phyloP scores from a whole-genome alignment of 2,888 invertebrate species.

The Tipula helvola region DNA sequence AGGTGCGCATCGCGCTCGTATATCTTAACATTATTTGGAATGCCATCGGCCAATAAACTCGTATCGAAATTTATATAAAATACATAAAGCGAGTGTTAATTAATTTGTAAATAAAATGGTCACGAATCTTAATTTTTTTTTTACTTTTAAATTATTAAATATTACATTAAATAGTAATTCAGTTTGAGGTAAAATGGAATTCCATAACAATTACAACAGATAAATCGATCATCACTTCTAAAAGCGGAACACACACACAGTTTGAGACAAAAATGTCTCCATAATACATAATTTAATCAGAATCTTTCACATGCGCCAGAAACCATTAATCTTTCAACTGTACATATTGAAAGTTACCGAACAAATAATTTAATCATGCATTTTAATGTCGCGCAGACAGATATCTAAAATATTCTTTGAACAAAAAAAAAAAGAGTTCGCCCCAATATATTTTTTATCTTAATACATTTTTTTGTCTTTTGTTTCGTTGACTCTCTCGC shows the following conservation, averaged over 20 bases:
- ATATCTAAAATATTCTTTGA: background rate
- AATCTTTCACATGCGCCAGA: background rate
- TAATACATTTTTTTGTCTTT: background rate
- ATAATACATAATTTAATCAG: background rate
- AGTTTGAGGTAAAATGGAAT: too few relatives aligned
- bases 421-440: background rate
- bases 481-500: background rate
- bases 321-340: background rate
- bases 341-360: background rate
- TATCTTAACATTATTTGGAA: background rate
- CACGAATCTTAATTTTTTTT: background rate
- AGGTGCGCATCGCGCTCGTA: background rate
- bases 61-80: background rate
- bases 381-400: background rate
- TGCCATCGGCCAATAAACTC: background rate
- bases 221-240: background rate
- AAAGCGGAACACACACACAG: background rate
- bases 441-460: background rate
- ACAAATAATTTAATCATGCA: background rate
- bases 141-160: background rate
- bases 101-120: background rate
- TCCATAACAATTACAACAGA: background rate
- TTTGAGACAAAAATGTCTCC: background rate
- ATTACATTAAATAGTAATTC: background rate
- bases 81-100: background rate